Conservation (phyloP, 2,888 invertebrate species). For the Pinctada fucata region DNA sequence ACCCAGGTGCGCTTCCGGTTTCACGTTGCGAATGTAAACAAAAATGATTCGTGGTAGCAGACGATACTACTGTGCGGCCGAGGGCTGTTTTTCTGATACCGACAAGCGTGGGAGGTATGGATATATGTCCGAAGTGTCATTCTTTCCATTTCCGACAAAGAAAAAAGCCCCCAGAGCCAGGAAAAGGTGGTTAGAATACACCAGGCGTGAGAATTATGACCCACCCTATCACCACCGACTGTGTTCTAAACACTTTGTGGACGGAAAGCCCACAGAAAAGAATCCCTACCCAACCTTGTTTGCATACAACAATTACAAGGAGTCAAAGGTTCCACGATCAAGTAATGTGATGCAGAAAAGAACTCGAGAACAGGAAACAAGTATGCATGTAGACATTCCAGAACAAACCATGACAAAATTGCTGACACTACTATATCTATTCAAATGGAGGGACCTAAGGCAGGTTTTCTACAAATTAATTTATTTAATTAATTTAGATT, state of each 20-base stretch:
- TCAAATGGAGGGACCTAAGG: no score
- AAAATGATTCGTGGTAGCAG: neutral
- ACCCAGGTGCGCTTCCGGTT: neutral
- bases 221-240: constrained; percentile 9
- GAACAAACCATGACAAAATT: neutral
- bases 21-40: neutral
- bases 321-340: neutral
- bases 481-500: no score
- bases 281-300: constrained; percentile 26
- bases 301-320: constrained; percentile 16
- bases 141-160: constrained; percentile 19
- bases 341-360: no score
- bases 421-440: neutral
- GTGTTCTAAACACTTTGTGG: constrained; percentile 24
- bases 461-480: no score
- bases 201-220: neutral
- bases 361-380: no score
- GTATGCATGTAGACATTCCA: no score
- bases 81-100: constrained; percentile 20
- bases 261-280: constrained; percentile 14
- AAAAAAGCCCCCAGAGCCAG: constrained; percentile 9
- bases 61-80: constrained; percentile 23
- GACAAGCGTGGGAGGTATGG: constrained; percentile 24
- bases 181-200: constrained; percentile 11
- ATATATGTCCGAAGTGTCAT: constrained; percentile 13